A percentile compares a stretch with the other conserved stretches of the same genome.
Conservation (phyloP, 2,797 vertebrate species). For the Tolypeutes matacus region DNA sequence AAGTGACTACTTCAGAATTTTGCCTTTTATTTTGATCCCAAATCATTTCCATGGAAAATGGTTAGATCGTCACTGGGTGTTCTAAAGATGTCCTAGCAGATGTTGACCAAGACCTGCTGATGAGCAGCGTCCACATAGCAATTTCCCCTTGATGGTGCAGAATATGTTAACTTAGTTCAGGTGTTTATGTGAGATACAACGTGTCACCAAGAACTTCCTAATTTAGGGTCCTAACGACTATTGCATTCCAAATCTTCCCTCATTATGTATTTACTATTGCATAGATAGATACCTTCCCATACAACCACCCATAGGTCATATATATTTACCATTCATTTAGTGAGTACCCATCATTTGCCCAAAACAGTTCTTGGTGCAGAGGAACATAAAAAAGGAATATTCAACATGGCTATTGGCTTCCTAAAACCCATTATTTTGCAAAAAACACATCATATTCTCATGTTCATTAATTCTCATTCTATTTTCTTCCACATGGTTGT, state of each 20-base stretch:
- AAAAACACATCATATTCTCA: neutral
- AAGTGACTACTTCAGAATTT: neutral
- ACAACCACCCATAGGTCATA: neutral
- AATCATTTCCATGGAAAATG: neutral
- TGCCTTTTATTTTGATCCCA: neutral
- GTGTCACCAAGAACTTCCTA: neutral
- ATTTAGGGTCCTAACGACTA: neutral
- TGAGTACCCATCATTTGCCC: neutral
- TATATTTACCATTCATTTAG: neutral
- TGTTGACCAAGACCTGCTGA: neutral
- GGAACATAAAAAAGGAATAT: neutral
- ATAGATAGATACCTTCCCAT: neutral
- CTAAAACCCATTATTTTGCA: neutral
- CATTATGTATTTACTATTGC: neutral
- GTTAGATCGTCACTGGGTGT: neutral
- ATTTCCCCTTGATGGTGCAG: neutral
- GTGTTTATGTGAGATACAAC: neutral
- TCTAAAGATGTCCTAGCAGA: neutral
- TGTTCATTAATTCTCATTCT: slow-evolving; percentile 9
- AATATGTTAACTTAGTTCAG: neutral
- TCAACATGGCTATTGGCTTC: neutral
- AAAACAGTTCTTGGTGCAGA: neutral
- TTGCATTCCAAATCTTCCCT: neutral
- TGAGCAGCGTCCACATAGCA: neutral
- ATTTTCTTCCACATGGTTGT: neutral